phyloP scores from a whole-genome alignment of 2,888 invertebrate genomes.

The Drosophila infuscata region DNA sequence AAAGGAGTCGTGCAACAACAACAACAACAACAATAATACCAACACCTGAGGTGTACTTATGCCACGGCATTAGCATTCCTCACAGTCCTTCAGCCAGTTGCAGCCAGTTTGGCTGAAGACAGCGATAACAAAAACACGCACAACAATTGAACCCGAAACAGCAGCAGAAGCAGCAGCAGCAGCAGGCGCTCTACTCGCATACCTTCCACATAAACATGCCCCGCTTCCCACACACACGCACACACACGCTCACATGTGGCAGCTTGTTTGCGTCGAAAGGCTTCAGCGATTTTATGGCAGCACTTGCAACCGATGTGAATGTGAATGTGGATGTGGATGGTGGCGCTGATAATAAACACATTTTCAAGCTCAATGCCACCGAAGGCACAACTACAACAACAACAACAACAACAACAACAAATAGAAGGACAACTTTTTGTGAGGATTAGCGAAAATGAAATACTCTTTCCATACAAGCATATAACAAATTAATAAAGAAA shows the following conservation, averaged over 20 bases:
- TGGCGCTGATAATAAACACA: constrained; percentile 75
- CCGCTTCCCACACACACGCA: constrained; percentile 8
- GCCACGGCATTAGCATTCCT: constrained; percentile 75
- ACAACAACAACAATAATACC: constrained; percentile 34
- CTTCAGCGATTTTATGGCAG: constrained; percentile 79
- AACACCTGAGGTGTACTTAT: constrained; percentile 77
- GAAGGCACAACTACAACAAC: constrained; percentile 30
- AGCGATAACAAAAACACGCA: constrained; percentile 76
- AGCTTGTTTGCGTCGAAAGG: constrained; percentile 71
- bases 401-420: constrained; percentile 24
- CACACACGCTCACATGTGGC: constrained; percentile 33
- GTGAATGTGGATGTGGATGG: constrained; percentile 20
- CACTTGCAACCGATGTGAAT: constrained; percentile 58
- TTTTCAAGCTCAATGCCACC: constrained; percentile 80
- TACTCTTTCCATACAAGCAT: not conserved
- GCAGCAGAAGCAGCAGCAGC: constrained; percentile 31
- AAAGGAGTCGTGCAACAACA: constrained; percentile 35
- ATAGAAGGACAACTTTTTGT: not conserved
- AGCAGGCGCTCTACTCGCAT: constrained; percentile 17
- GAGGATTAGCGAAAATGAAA: not conserved
- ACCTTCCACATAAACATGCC: constrained; percentile 2
- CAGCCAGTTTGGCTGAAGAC: not conserved
- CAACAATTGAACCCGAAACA: constrained; percentile 64
- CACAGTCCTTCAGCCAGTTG: constrained; percentile 57
- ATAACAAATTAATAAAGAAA: not conserved